Conservation (phyloP, 2,797 vertebrate genomes). For the Leptodactylus fallax region DNA sequence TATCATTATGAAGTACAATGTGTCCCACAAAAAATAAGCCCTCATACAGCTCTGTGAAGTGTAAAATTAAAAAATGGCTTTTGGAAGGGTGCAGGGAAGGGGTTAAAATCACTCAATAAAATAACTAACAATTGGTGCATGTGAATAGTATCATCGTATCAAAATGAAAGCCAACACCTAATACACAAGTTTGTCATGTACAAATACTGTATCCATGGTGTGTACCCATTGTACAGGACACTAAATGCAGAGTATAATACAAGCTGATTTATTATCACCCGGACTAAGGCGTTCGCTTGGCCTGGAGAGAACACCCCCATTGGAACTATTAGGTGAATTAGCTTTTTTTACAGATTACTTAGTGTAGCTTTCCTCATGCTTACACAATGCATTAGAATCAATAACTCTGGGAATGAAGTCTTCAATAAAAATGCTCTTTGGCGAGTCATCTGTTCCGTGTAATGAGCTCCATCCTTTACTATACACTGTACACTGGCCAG, state of each 20-base stretch:
- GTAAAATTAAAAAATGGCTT: too few relatives aligned
- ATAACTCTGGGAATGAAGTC: constrained; percentile 11
- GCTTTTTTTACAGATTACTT: background rate
- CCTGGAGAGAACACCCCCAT: background rate
- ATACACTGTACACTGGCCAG: background rate
- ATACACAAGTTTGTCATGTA: too few relatives aligned
- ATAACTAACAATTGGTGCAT: background rate
- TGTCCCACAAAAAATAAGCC: too few relatives aligned
- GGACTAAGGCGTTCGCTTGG: background rate
- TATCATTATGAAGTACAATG: too few relatives aligned
- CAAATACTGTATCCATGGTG: background rate
- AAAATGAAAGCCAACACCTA: background rate
- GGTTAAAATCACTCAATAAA: too few relatives aligned
- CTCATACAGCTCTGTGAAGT: too few relatives aligned
- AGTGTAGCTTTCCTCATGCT: background rate
- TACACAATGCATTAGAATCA: constrained; percentile 18
- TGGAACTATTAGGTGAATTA: background rate
- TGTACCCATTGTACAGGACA: background rate
- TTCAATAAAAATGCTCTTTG: constrained; percentile 34
- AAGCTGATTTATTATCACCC: too few relatives aligned
- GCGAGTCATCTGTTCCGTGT: constrained; percentile 5
- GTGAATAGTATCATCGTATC: background rate
- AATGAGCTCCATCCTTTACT: background rate
- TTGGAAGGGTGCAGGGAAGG: too few relatives aligned
- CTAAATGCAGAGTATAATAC: background rate